Evolutionary conservation across 2,888 invertebrate species (phyloP).

Genomic region (Lycia hirtaria): DNA sequence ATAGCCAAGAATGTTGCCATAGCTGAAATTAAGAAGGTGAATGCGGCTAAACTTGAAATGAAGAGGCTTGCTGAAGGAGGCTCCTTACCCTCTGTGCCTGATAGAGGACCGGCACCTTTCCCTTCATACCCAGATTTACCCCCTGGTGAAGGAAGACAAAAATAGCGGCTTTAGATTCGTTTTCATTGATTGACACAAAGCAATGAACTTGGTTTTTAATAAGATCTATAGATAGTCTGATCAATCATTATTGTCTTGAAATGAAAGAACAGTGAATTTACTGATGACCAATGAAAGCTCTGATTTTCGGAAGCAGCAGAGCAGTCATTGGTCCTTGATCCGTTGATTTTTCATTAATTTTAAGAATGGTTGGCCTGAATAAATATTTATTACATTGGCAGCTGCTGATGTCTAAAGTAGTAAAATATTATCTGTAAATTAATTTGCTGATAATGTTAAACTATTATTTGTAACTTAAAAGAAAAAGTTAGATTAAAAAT

Average conservation of each 20-base stretch:
- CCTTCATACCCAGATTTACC: slow-evolving; percentile 88
- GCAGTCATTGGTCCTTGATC: too few relatives aligned
- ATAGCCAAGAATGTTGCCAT: slow-evolving; percentile 88
- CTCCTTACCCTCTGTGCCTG: slow-evolving; percentile 57
- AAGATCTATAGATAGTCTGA: neutral
- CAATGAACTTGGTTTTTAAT: neutral
- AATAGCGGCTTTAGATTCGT: too few relatives aligned
- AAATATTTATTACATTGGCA: too few relatives aligned
- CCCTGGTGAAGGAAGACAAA: slow-evolving; percentile 71
- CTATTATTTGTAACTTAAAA: too few relatives aligned
- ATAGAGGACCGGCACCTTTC: slow-evolving; percentile 71
- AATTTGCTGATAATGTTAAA: neutral
- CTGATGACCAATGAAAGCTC: too few relatives aligned
- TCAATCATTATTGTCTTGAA: too few relatives aligned
- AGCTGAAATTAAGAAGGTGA: slow-evolving; percentile 89
- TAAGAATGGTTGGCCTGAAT: too few relatives aligned
- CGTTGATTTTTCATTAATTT: too few relatives aligned
- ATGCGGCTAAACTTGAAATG: slow-evolving; percentile 89
- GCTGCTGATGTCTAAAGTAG: neutral
- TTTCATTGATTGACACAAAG: neutral
- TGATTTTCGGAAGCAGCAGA: too few relatives aligned
- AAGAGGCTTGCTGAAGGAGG: slow-evolving; percentile 82
- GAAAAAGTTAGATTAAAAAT: too few relatives aligned
- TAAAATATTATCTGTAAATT: neutral
- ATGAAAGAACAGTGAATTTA: too few relatives aligned